phyloP scores from a whole-genome alignment of 64 coral and sea anemone genomes.

The Montipora capricornis region DNA sequence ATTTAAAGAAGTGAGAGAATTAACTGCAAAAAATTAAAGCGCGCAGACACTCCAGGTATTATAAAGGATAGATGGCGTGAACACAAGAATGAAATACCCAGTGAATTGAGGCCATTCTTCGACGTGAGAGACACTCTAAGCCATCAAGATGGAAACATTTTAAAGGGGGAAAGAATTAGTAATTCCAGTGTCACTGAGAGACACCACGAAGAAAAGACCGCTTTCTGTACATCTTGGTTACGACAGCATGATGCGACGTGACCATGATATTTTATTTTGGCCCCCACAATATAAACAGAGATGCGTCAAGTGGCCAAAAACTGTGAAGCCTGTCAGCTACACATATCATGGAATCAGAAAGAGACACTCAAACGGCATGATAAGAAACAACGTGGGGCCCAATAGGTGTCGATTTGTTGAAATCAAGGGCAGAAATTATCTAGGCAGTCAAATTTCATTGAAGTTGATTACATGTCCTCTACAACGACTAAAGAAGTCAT shows the following conservation, averaged over 20 bases:
- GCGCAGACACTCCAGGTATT: not conserved
- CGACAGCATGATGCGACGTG: slow-evolving; percentile 33
- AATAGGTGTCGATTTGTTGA: slow-evolving; percentile 44
- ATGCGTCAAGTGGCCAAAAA: slow-evolving; percentile 1
- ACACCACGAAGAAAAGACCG: slow-evolving; percentile 32
- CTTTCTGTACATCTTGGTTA: slow-evolving; percentile 25
- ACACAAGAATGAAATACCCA: not conserved
- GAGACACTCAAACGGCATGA: slow-evolving; percentile 39
- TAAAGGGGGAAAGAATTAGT: slow-evolving; percentile 37
- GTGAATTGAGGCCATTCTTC: slow-evolving; percentile 21
- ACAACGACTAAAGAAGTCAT: slow-evolving; percentile 10
- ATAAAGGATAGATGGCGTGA: not conserved
- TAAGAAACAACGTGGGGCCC: slow-evolving; percentile 15
- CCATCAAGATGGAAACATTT: slow-evolving; percentile 46
- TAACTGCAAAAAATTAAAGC: not conserved
- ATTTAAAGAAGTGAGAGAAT: slow-evolving; percentile 15
- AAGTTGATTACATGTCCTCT: slow-evolving; percentile 18
- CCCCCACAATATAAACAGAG: slow-evolving; percentile 34
- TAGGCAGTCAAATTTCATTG: slow-evolving; percentile 35
- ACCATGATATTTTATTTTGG: slow-evolving; percentile 45
- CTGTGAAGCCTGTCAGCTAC: slow-evolving; percentile 38
- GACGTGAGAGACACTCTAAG: slow-evolving; percentile 45
- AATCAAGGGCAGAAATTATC: slow-evolving; percentile 29
- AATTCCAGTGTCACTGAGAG: slow-evolving; percentile 18
- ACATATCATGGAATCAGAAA: slow-evolving; percentile 5